Evolutionary conservation across 2,113 vertebrate genomes (phyloP), one percentile per base, ranked within the genome.

Genomic region (Thinocorus orbignyianus): DNA sequence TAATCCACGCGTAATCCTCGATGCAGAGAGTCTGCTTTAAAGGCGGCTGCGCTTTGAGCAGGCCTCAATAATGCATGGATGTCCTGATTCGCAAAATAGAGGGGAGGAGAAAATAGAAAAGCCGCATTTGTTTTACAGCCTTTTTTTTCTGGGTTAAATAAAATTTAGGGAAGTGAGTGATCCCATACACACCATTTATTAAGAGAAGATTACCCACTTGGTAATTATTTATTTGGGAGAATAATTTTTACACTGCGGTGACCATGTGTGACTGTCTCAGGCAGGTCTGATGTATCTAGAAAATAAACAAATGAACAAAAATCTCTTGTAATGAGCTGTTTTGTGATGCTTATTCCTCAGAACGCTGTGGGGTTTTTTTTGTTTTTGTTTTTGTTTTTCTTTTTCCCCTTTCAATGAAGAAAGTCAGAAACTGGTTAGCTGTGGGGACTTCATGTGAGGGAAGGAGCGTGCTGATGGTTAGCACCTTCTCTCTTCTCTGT

Each of bases 1-100:
- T 95, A 92, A 97, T 96, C 92, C 94, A 92, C 78, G 48, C 65
- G 4, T 95, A 93, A 96, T 94, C 92, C 91, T 96, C 83, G 7
- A 51, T 61, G 52, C 26, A 19, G 77, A 86, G 76, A 61, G n/a
- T 35, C 35, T 55, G 85, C 91, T 81, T 62, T 81, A 82, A 83
- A 94, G 79, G 79, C 12, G 13, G 81, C 86, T 94, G 68, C 88
- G 77, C 87, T 95, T 73, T 51, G 28, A 55, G 31, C 54, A 66
- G 92, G 81, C 62, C 90, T 89, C 73, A 51, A n/a, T 81, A 83
- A 83, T 8, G 62, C 33, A 23, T 19, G 54, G 74, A 44, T 72
- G 69, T 80, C 71, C 93, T 51, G 80, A 93, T 86, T 80, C 49
- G 42, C 39, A 73, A 85, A 82, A 54, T 48, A 48, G 48, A 52